Base-by-base conservation (phyloP, 2,113 vertebrate species). In the Trichechus manatus region DNA sequence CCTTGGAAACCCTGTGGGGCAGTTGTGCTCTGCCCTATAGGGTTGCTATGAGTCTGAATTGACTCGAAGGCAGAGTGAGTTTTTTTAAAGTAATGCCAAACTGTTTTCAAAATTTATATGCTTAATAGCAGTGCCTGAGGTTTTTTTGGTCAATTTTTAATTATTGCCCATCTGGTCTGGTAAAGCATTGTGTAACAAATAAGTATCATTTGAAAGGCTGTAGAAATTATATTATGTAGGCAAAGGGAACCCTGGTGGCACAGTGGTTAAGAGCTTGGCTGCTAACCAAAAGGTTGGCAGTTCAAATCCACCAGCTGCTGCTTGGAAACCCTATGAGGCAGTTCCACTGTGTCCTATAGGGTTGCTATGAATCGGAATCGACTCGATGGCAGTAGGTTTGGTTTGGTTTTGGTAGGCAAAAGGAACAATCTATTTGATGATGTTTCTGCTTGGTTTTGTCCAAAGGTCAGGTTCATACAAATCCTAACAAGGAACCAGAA, bases 381-480 rank as follows among this genome's bases (percentile, higher is more conserved):
- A 39, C 39, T 39, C 39, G 39, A 39, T 3, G 39, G 39, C 39
- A 39, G 39, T 39, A 39, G 39, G 39, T 39, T 39, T 39, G 39
- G 39, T 39, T 39, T 39, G 39, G 39, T 39, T 39, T 39, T 39
- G 39, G 14, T 56, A 56, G 53, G 53, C 15, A 17, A 56, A 56
- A 36, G 75, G 22, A 9, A n/a, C 22, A 50, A 1, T 64, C 33
- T 33, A 29, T n/a, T 66, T n/a, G 79, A 80, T 90, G 70, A 39
- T 81, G 10, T 44, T 78, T 20, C 17, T 93, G 13, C 56, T 83
- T 96, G 79, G 9, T 89, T 93, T 91, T 93, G 59, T 87, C 17
- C 63, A 33, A 85, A 96, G 92, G 61, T 88, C 56, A 83, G 25
- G 19, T 36, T 83, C 27, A 2, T 92, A 70, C n/a, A 94, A 3